These are phyloP conservation scores for Cynopterus sphinx DNA, from an alignment of 2,797 vertebrate species.

Conservation along the genomic window DNA sequence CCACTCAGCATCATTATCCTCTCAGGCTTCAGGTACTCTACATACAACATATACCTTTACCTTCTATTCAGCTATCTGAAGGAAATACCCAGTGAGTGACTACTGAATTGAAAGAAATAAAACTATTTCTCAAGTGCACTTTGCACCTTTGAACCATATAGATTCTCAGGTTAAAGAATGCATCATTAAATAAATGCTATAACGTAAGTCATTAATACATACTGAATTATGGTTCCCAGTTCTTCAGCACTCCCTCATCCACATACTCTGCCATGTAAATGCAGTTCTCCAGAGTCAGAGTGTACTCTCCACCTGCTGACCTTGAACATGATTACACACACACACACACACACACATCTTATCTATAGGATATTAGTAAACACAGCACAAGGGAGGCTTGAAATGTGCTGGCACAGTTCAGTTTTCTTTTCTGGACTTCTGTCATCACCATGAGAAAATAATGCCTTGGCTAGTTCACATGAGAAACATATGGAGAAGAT, in stretches of 20 bases:
- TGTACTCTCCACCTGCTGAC: background rate
- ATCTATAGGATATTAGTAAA: background rate
- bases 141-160: background rate
- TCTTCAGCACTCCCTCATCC: background rate
- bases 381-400: background rate
- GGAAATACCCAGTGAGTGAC: background rate
- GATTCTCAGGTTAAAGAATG: background rate
- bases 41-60: background rate
- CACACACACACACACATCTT: background rate
- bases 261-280: background rate
- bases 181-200: background rate
- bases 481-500: background rate
- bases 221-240: background rate
- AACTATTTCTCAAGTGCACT: background rate
- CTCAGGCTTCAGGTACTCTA: background rate
- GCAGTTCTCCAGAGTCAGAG: background rate
- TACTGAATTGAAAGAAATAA: background rate
- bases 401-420: background rate
- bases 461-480: background rate
- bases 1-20: background rate
- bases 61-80: background rate
- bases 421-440: background rate
- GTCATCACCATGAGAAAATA: slow-evolving; percentile 9
- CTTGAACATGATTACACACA: background rate
- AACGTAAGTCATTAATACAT: background rate